Conservation (phyloP, 2,797 vertebrate genomes). For the Phataginus tetradactyla region DNA sequence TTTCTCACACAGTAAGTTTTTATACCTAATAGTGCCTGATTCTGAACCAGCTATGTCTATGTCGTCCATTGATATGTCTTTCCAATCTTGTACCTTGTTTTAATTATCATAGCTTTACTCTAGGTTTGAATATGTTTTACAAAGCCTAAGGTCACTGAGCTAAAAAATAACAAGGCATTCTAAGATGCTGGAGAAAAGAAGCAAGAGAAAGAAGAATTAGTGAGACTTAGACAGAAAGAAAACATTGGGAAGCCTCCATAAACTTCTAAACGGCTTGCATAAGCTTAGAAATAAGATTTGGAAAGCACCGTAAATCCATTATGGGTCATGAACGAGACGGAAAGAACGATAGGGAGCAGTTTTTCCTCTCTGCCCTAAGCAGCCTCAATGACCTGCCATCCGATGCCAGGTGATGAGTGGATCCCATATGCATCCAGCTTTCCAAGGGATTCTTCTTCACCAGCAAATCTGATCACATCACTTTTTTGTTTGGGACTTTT, state of each 20-base stretch:
- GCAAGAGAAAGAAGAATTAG: background rate
- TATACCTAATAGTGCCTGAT: background rate
- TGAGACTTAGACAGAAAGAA: background rate
- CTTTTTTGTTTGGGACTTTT: conserved; percentile 1
- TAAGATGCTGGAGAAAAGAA: background rate
- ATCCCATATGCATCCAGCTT: background rate
- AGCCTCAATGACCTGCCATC: background rate
- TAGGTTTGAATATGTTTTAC: background rate
- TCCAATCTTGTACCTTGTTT: background rate
- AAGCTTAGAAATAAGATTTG: background rate
- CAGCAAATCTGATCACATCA: background rate
- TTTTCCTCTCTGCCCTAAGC: background rate
- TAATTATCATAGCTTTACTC: background rate
- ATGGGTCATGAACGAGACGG: background rate
- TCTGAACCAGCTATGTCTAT: background rate
- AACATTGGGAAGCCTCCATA: background rate
- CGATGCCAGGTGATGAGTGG: background rate
- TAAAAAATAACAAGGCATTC: background rate
- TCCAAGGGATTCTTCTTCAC: background rate
- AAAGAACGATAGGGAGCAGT: background rate
- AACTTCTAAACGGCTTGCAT: background rate
- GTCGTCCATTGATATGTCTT: background rate
- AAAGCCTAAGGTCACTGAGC: background rate
- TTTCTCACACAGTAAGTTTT: background rate
- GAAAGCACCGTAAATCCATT: background rate